Base-by-base conservation (phyloP, 2,888 invertebrate genomes). In the Pseudeuparius sepicola region DNA sequence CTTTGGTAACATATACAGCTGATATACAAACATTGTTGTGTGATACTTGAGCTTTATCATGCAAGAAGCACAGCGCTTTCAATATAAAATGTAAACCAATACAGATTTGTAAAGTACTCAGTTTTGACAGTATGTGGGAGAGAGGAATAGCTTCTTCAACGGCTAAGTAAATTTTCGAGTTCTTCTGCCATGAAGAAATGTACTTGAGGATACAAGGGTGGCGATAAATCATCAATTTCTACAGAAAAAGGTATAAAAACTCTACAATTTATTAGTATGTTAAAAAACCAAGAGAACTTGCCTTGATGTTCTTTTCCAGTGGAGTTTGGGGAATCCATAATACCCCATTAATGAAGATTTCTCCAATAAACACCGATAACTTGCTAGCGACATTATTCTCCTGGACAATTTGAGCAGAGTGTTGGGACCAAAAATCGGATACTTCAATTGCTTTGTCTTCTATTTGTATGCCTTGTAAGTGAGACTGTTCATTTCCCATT, bases 151-250 rank as follows among this genome's bases (percentile, higher is more conserved):
- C 82, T 60, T 76, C 78, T 60, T 92, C 90, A 1, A 88, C 86
- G 2, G 83, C 83, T 40, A 92, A 67, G 58, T 78, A 76, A 49
- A 77, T 74, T 42, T 78, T 79, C 6, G 79, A 78, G 25, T 78
- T 73, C 49, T 81, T 78, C 39, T 78, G 74, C 78, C 87, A 86
- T 2, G 83, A 79, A 14, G 81, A 78, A 43, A 88, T 70, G 55
- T 85, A 90, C 53, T 78, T 79, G 7, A 90, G 62, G 47, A 92
- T 86, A 50, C 77, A 79, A 0, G 92, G 92, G 64, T 92, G 90
- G 0, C 90, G 76, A 60, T 85, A 78, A 36, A 85, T 74, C 68
- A 83, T 79, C 39, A 89, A 67, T 64, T 85, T 86, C 89, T 90
- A 61, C 35, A 73, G 70, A 37, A 37, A 35, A 30, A 41, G 13